These are phyloP conservation scores for Ichneumon xanthorius DNA, from an alignment of 2,888 invertebrate genomes.

Conservation along the genomic window DNA sequence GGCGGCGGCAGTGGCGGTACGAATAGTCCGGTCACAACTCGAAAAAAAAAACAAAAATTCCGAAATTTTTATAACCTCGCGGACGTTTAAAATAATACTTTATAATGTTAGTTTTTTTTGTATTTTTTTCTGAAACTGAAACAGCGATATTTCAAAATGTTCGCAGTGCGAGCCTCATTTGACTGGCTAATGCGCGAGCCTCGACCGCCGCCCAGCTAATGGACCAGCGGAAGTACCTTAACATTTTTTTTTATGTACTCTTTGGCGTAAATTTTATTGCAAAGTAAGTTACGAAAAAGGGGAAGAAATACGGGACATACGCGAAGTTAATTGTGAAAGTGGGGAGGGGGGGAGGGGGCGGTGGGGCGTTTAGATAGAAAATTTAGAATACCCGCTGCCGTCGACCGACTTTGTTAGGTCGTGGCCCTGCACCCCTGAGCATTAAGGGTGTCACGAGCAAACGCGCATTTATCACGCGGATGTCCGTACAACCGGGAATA, in stretches of 20 bases:
- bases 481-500: conserved; percentile 64
- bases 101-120: background rate
- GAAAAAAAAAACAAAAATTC: background rate
- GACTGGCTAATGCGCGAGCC: background rate
- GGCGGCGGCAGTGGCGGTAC: no score
- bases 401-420: conserved; percentile 64
- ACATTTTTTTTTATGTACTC: background rate
- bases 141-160: background rate
- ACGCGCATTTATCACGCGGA: conserved; percentile 70
- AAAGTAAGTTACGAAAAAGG: background rate
- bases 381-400: conserved; percentile 66
- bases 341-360: conserved; percentile 2
- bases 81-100: background rate
- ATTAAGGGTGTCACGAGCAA: conserved; percentile 72
- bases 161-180: background rate
- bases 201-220: background rate
- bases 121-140: background rate
- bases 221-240: background rate
- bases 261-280: background rate
- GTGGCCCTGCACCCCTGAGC: conserved; percentile 54
- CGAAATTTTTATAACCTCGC: background rate
- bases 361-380: conserved; percentile 33
- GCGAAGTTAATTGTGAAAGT: conserved; percentile 50
- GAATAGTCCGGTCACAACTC: background rate
- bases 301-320: conserved; percentile 43